These are phyloP conservation scores for Dichetophora obliterata DNA, from an alignment of 2,888 invertebrate species.

Conservation along the genomic window DNA sequence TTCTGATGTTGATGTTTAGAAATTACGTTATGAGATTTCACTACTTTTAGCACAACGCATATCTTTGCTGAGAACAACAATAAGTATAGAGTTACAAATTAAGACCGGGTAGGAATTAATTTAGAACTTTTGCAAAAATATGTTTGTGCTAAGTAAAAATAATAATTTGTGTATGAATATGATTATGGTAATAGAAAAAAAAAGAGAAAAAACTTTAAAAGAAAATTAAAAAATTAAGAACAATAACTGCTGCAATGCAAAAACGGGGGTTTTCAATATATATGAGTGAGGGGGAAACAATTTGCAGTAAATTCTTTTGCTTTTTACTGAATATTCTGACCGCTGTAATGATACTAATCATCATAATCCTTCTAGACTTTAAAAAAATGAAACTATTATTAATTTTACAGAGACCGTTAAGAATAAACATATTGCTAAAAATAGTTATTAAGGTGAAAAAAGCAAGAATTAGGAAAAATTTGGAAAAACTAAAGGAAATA, in stretches of 20 bases:
- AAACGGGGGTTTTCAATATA: not conserved
- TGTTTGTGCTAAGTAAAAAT: constrained; percentile 34
- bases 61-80: constrained; percentile 18
- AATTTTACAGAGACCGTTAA: not conserved
- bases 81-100: constrained; percentile 1
- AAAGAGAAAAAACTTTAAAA: not conserved
- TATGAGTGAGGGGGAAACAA: not conserved
- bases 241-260: not conserved
- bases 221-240: not conserved
- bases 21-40: constrained; percentile 68
- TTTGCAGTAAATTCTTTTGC: too few species aligned
- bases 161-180: not conserved
- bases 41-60: constrained; percentile 61
- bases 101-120: not conserved
- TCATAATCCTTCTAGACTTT: constrained; percentile 23
- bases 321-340: constrained; percentile 23
- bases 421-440: not conserved
- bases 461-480: not conserved
- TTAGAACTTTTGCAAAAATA: constrained; percentile 24
- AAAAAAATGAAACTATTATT: not conserved
- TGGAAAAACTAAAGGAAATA: not conserved
- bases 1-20: constrained; percentile 47
- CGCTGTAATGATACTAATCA: constrained; percentile 23
- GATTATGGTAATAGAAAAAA: too few species aligned
- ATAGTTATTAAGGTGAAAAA: too few species aligned